Base-by-base conservation (phyloP, 2,888 invertebrate species). In the Choristoneura rosaceana region DNA sequence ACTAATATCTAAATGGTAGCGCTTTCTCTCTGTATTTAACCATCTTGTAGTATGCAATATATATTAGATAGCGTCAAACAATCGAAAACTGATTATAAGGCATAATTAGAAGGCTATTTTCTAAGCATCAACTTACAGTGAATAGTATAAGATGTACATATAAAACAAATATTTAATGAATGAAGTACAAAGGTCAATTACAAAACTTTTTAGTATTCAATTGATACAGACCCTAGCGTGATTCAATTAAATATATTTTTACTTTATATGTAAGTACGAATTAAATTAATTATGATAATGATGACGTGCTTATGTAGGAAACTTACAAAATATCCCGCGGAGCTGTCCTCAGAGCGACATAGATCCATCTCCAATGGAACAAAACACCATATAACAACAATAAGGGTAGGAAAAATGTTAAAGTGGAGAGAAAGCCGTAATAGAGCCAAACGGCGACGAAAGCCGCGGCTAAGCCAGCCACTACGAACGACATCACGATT, bases 291-390 rank as follows among this genome's bases (percentile, higher is more conserved):
- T 66, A 61, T 50, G 10, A 25, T 15, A 43, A 34, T 63, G 74
- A 70, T 81, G 81, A 82, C 79, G 80, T 81, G 78, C 79, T 43
- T 43, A 12, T 12, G 43, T 43, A 75, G 77, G 59, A 74, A 71
- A 79, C 83, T 96, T 93, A 97, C 97, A 92, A 95, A 66, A 96
- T 67, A 91, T 98, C 98, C 76, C 98, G 95, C 7, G 96, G 96
- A 2, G 95, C 89, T 0, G 98, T 98, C 83, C 90, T 95, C 50
- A 96, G 79, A n/a, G 97, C 97, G 71, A 98, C 95, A 83, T 97
- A 97, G 82, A 96, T 95, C 97, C 97, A 98, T 84, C 95, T 95
- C 87, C 96, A 95, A 76, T 97, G 96, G 67, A 96, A 96, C 60
- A 96, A 94, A 70, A 96, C 88, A 71, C 96, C 87, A 82, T 96